Base-by-base conservation (phyloP, 1,140 invertebrate genomes). In the Cephus cinctus region DNA sequence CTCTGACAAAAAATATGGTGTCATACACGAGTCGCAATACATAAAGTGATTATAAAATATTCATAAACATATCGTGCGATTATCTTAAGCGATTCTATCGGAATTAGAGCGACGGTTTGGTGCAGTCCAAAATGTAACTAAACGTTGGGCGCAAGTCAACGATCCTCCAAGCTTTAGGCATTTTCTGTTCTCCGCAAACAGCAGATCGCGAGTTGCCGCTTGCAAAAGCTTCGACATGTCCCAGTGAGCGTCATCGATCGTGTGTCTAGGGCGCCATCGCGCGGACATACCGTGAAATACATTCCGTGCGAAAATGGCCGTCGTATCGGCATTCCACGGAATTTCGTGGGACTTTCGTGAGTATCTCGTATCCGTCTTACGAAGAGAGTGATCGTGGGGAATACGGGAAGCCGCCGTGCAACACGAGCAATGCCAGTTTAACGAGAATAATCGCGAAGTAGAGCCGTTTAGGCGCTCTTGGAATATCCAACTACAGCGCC, bases 301-400 rank as follows among this genome's bases (percentile, higher is more conserved):
- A 47, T 43, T 18, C 18, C 51, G 47, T 44, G 39, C 38, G 23
- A 61, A 61, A 60, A 61, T 61, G 59, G 59, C 59, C 45, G 59
- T 57, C 30, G 39, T 39, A 47, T 57, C 53, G 50, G 44, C 54
- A 27, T 56, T 61, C 50, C 54, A 60, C 56, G 61, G 49, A 44
- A 40, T 56, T 41, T 57, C 44, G 45, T 50, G 52, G 44, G 46
- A 47, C 44, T 31, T 36, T 45, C 44, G 27, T 42, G 42, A 30
- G 53, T 36, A 36, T 36, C 27, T 30, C 11, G 27, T 30, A 12
- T 30, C 11, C 12, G 27, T 30, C 27, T 9, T 30, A 30, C 12
- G 14, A 30, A 30, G 14, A n/a, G 14, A 11, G 11, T 12, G 27
- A 2, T 30, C 27, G 27, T 19, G 30, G n/a, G 43, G 38, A 57